phyloP scores from a whole-genome alignment of 2,797 vertebrate genomes.

The Clarias fuscus region DNA sequence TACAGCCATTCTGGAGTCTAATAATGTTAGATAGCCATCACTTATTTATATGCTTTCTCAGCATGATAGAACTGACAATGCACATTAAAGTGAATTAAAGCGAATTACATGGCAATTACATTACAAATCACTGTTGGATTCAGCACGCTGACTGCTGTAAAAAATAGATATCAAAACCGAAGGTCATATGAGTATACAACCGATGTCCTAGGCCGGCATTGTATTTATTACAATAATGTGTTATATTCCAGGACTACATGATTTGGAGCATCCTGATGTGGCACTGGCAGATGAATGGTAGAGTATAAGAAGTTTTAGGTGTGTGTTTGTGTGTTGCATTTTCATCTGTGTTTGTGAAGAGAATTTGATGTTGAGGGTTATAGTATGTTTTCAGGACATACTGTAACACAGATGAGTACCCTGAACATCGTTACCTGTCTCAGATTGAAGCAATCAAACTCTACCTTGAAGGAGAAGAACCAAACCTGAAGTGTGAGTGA shows the following conservation, averaged over 20 bases:
- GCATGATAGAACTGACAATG: background rate
- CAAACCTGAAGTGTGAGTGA: constrained; percentile 87
- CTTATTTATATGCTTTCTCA: constrained; percentile 1
- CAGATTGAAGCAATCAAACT: constrained; percentile 94
- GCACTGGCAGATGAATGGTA: constrained; percentile 96
- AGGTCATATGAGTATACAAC: background rate
- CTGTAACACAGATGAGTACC: constrained; percentile 92
- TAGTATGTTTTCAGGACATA: constrained; percentile 82
- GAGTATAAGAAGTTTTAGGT: constrained; percentile 46
- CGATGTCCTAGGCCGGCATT: no score
- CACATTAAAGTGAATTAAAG: background rate
- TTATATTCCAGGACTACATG: constrained; percentile 86
- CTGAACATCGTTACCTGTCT: constrained; percentile 87
- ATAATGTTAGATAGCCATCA: background rate
- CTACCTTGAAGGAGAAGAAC: constrained; percentile 90
- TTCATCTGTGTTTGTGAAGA: background rate
- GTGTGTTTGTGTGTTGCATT: constrained; percentile 38
- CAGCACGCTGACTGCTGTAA: background rate
- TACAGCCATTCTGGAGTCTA: background rate
- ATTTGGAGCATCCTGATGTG: constrained; percentile 97
- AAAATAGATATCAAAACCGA: background rate
- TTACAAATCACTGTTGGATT: background rate
- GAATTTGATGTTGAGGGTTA: background rate
- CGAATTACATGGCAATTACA: background rate
- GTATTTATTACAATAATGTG: background rate